Evolutionary conservation across 1,140 invertebrate genomes (phyloP).

Genomic region (Drosophila subobscura): DNA sequence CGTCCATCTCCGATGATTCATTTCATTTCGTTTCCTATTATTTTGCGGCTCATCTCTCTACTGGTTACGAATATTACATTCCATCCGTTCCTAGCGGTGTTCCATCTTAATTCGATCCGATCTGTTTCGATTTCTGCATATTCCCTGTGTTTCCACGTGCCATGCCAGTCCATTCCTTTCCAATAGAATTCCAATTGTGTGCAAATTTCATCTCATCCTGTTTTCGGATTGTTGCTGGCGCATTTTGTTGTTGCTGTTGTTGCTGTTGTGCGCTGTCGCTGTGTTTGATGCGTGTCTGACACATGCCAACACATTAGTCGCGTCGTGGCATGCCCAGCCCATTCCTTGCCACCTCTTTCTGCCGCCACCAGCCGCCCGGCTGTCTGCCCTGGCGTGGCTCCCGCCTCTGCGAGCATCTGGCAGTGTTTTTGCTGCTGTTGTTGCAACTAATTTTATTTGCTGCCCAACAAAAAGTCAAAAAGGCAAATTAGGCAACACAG

Average conservation of each 20-base stretch:
- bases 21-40: too few species aligned
- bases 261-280: conserved; percentile 39
- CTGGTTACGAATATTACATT: too few species aligned
- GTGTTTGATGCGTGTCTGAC: conserved; percentile 72
- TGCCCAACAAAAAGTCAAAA: conserved; percentile 47
- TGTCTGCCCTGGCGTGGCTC: neutral
- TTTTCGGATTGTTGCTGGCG: conserved; percentile 2
- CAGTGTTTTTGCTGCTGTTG: conserved; percentile 12
- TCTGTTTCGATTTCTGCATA: too few species aligned
- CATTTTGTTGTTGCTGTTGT: conserved; percentile 4
- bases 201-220: conserved; percentile 26
- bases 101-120: too few species aligned
- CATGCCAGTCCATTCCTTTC: too few species aligned
- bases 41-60: too few species aligned
- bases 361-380: conserved; percentile 2
- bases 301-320: conserved; percentile 75
- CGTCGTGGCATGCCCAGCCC: conserved; percentile 29
- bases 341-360: conserved; percentile 5
- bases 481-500: conserved; percentile 58
- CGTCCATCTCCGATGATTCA: too few species aligned
- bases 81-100: too few species aligned
- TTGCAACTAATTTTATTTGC: conserved; percentile 48
- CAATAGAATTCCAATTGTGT: too few species aligned
- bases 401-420: conserved; percentile 7
- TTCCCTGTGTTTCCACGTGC: too few species aligned